Evolutionary conservation across 2,113 vertebrate genomes (phyloP).

Genomic region (Procavia capensis): DNA sequence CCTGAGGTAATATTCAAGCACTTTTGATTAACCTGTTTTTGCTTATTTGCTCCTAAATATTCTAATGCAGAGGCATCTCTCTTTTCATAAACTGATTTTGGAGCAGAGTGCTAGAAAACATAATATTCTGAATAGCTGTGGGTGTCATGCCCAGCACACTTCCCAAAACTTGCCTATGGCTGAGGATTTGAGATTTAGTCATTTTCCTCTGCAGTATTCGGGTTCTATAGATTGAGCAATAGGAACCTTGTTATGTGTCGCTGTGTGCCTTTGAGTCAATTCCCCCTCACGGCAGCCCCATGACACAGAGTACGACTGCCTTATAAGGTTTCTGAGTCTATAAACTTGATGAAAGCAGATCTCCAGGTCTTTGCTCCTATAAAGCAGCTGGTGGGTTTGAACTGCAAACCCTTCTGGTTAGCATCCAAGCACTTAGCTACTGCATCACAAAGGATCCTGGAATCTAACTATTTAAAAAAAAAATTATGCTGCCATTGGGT

Average conservation of each 20-base stretch:
- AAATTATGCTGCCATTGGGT: no score
- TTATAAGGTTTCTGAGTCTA: no score
- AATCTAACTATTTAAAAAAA: no score
- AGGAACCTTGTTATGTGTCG: not conserved
- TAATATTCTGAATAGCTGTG: slow-evolving; percentile 63
- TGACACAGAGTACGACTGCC: no score
- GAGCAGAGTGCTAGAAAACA: slow-evolving; percentile 9
- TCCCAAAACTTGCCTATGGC: slow-evolving; percentile 32
- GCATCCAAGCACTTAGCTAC: no score
- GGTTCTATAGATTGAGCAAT: slow-evolving; percentile 39
- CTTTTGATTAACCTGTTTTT: slow-evolving; percentile 68
- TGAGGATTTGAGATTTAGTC: not conserved
- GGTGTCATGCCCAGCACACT: slow-evolving; percentile 36
- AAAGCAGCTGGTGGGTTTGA: no score
- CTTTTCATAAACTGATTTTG: slow-evolving; percentile 50
- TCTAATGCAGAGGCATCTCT: slow-evolving; percentile 3
- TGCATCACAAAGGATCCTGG: no score
- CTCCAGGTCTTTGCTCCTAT: no score
- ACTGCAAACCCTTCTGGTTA: no score
- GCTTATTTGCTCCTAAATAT: slow-evolving; percentile 59
- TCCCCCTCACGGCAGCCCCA: no score
- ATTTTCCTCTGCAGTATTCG: not conserved
- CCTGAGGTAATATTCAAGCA: slow-evolving; percentile 40
- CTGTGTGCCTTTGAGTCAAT: no score
- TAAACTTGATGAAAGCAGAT: no score